Evolutionary conservation across 2,888 invertebrate species (phyloP).

Genomic region (Apotomis betuletana): DNA sequence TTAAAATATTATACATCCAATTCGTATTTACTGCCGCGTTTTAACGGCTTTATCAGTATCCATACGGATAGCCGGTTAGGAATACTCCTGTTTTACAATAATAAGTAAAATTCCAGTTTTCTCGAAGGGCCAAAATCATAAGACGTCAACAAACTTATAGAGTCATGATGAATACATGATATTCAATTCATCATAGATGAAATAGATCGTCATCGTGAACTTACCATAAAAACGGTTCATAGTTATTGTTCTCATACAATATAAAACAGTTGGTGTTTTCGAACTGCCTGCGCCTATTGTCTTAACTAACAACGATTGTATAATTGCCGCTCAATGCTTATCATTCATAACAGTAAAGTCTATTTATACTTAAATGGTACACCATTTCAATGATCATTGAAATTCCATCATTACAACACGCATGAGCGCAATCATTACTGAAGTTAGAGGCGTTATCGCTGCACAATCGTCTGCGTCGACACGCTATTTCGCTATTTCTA

Average conservation of each 20-base stretch:
- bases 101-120: too few relatives aligned
- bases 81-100: conserved; percentile 13
- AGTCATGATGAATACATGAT: background rate
- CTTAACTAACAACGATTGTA: conserved; percentile 37
- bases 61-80: conserved; percentile 8
- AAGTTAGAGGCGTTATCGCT: conserved; percentile 20
- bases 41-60: conserved; percentile 51
- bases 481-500: conserved; percentile 22
- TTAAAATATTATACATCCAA: conserved; percentile 46
- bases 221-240: conserved; percentile 24
- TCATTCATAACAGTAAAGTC: conserved; percentile 41
- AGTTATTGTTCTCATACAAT: conserved; percentile 39
- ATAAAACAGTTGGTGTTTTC: conserved; percentile 38
- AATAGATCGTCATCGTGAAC: conserved; percentile 7
- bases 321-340: conserved; percentile 42
- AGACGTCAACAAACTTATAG: background rate
- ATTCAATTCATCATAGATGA: background rate
- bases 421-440: conserved; percentile 19
- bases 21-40: conserved; percentile 53
- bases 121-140: conserved; percentile 17
- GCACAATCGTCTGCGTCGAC: conserved; percentile 6
- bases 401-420: conserved; percentile 23
- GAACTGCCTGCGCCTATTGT: conserved; percentile 42
- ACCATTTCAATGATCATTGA: conserved; percentile 38
- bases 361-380: conserved; percentile 32